These are phyloP conservation scores for Heliconius sara DNA, from an alignment of 2,888 invertebrate genomes.

Conservation along the genomic window DNA sequence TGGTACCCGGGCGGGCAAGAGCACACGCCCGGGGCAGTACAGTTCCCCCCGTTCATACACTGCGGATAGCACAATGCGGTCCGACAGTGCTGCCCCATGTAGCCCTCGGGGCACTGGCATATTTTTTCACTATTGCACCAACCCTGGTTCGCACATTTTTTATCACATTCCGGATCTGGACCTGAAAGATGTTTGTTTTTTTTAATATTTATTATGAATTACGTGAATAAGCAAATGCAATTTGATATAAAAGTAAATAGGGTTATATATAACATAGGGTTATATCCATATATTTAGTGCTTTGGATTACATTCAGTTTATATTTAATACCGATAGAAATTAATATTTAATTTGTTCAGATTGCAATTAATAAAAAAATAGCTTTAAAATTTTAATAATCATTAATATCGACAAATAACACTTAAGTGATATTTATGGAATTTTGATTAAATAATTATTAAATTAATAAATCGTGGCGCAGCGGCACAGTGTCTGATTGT, in stretches of 20 bases:
- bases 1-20: constrained; percentile 95
- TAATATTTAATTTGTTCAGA: too few species aligned
- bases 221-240: too few species aligned
- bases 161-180: constrained; percentile 94
- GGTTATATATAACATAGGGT: too few species aligned
- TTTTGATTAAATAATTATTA: not conserved
- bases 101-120: constrained; percentile 94
- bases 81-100: constrained; percentile 95
- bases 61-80: constrained; percentile 96
- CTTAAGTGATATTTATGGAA: not conserved
- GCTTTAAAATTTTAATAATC: not conserved
- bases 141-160: constrained; percentile 93
- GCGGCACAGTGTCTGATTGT: too few species aligned
- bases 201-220: not conserved
- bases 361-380: not conserved
- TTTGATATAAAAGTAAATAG: too few species aligned
- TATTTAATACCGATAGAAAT: too few species aligned
- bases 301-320: too few species aligned
- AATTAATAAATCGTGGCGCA: too few species aligned
- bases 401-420: not conserved
- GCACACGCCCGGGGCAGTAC: constrained; percentile 94
- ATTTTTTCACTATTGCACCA: constrained; percentile 93
- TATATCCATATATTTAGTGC: too few species aligned
- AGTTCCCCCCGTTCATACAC: constrained; percentile 96
- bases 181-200: constrained; percentile 75